These are phyloP conservation scores for Sicus ferrugineus DNA, from an alignment of 2,888 invertebrate genomes.

Conservation along the genomic window DNA sequence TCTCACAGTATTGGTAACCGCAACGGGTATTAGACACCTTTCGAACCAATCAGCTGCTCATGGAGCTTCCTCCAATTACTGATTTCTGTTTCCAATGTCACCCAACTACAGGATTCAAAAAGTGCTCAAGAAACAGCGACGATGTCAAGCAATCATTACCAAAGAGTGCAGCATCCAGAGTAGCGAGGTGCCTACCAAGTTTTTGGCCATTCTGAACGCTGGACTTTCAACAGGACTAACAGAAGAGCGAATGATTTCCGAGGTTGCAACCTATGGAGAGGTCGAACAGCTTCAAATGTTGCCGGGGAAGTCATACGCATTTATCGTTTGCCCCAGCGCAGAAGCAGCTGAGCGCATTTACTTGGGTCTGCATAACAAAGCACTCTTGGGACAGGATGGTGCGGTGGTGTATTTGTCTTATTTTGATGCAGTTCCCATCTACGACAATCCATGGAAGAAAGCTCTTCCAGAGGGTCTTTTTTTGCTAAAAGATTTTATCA, in stretches of 20 bases:
- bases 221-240: constrained; percentile 83
- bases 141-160: constrained; percentile 64
- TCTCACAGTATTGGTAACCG: too few species aligned
- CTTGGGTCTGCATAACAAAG: constrained; percentile 69
- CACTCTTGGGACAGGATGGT: constrained; percentile 68
- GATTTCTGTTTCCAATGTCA: constrained; percentile 35
- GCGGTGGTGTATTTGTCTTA: constrained; percentile 72
- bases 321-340: constrained; percentile 70
- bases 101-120: constrained; percentile 55
- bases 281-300: constrained; percentile 74
- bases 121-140: constrained; percentile 64
- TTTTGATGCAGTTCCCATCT: constrained; percentile 41
- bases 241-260: constrained; percentile 70
- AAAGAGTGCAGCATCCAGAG: constrained; percentile 63
- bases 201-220: constrained; percentile 78
- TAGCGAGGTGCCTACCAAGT: constrained; percentile 58
- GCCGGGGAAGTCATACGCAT: constrained; percentile 83
- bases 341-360: constrained; percentile 69
- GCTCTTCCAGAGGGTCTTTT: constrained; percentile 74
- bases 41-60: too few species aligned
- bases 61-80: too few species aligned
- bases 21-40: too few species aligned
- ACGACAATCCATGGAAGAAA: constrained; percentile 55
- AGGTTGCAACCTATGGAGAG: constrained; percentile 67
- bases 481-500: constrained; percentile 77